These are phyloP conservation scores for Leptonema lineaticorne DNA, from an alignment of 1,140 invertebrate genomes.

Conservation along the genomic window DNA sequence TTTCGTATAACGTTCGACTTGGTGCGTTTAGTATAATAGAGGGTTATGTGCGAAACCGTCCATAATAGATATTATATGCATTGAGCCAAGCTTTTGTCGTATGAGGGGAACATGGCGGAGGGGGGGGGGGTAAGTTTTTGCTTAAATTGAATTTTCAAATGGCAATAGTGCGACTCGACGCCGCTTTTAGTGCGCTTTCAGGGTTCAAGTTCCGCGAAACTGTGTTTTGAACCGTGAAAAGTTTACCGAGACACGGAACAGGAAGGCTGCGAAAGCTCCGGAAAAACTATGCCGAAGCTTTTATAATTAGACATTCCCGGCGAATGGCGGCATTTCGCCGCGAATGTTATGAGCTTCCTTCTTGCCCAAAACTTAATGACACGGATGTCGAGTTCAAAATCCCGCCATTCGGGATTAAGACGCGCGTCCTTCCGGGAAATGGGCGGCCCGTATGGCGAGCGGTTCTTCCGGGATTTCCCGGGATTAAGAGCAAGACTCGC, in stretches of 20 bases:
- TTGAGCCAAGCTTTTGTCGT: background rate
- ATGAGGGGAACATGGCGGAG: too few species aligned
- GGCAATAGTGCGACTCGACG: too few species aligned
- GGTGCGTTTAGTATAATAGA: too few species aligned
- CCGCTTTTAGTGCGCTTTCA: too few species aligned
- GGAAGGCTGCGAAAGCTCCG: background rate
- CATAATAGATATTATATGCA: background rate
- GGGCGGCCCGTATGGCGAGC: background rate
- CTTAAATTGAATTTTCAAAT: too few species aligned
- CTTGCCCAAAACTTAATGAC: slow-evolving; percentile 2
- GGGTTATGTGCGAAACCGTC: background rate
- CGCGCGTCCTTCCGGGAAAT: too few species aligned
- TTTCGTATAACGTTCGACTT: too few species aligned
- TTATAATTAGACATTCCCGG: slow-evolving; percentile 14
- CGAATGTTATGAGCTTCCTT: background rate
- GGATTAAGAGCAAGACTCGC: background rate
- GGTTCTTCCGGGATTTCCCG: background rate
- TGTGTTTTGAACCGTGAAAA: background rate
- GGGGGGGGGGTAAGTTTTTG: too few species aligned
- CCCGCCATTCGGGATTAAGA: slow-evolving; percentile 5
- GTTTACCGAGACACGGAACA: background rate
- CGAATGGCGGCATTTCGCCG: background rate
- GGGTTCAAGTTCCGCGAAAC: background rate
- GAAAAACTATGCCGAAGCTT: slow-evolving; percentile 11
- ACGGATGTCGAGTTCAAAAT: slow-evolving; percentile 11